These are phyloP conservation scores for Callinectes sapidus DNA, from an alignment of 2,888 invertebrate species.

Conservation along the genomic window DNA sequence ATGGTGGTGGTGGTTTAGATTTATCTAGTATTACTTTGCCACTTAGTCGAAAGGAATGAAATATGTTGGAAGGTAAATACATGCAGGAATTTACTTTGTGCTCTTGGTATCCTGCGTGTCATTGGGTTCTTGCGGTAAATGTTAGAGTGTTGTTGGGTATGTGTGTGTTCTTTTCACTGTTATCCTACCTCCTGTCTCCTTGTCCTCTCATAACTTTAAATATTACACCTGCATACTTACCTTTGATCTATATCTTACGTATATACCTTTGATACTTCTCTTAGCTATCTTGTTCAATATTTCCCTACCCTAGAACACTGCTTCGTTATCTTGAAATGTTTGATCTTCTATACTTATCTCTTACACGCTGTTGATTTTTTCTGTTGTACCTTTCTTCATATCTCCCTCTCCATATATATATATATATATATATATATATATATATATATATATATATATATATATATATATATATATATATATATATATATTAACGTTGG, in stretches of 20 bases:
- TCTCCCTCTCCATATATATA: too few species aligned
- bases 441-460: background rate
- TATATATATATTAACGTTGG: background rate
- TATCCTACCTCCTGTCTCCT: background rate
- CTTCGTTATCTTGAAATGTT: too few species aligned
- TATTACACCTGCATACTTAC: background rate
- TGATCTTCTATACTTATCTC: too few species aligned
- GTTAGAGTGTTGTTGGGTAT: background rate
- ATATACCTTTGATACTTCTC: background rate
- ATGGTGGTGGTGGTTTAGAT: too few species aligned
- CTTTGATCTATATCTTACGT: background rate
- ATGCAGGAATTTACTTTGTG: too few species aligned
- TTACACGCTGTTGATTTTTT: too few species aligned
- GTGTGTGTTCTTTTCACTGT: background rate
- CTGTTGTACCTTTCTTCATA: too few species aligned
- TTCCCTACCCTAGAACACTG: background rate
- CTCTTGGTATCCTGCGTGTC: background rate
- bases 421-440: background rate
- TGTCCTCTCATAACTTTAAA: background rate
- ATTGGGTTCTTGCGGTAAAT: background rate
- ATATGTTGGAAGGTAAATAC: too few species aligned
- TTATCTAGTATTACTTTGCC: too few species aligned
- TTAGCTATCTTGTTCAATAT: background rate
- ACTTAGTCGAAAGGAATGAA: too few species aligned
- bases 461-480: background rate